Evolutionary conservation across 2,797 vertebrate genomes (phyloP).

Genomic region (Chelidonichthys spinosus): DNA sequence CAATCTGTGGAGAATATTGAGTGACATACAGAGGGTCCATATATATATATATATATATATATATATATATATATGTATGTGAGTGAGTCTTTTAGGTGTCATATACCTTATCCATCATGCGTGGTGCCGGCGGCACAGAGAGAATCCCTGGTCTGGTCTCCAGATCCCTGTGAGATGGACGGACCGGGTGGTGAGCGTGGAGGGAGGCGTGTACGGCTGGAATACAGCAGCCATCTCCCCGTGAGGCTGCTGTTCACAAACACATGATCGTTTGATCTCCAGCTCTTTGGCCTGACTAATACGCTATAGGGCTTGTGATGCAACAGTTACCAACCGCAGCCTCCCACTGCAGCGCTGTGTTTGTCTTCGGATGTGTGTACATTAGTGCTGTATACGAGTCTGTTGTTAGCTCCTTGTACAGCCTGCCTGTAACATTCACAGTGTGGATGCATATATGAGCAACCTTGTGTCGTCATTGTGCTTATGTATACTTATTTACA

Average conservation of each 20-base stretch:
- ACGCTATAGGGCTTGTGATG: conserved; percentile 61
- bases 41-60: conserved; percentile 10
- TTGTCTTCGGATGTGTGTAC: conserved; percentile 40
- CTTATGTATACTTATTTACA: conserved; percentile 47
- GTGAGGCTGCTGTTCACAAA: conserved; percentile 46
- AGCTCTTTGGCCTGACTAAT: conserved; percentile 62
- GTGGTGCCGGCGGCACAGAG: conserved; percentile 52
- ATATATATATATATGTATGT: neutral
- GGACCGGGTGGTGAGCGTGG: conserved; percentile 35
- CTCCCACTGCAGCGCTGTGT: conserved; percentile 51
- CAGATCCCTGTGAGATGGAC: conserved; percentile 56
- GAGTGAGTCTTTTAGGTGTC: conserved; percentile 66
- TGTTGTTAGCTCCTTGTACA: conserved; percentile 22
- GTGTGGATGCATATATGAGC: conserved; percentile 27
- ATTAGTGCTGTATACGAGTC: neutral
- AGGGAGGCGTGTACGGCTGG: conserved; percentile 48
- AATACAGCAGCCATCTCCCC: conserved; percentile 57
- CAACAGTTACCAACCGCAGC: conserved; percentile 68
- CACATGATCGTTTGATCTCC: conserved; percentile 66
- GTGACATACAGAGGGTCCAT: conserved; percentile 48
- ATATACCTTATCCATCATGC: conserved; percentile 64
- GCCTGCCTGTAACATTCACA: neutral
- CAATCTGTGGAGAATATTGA: conserved; percentile 61
- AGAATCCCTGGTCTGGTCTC: conserved; percentile 70
- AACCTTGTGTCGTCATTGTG: conserved; percentile 37